Base-by-base conservation (phyloP, 2,888 invertebrate genomes). In the Globia sparganii region DNA sequence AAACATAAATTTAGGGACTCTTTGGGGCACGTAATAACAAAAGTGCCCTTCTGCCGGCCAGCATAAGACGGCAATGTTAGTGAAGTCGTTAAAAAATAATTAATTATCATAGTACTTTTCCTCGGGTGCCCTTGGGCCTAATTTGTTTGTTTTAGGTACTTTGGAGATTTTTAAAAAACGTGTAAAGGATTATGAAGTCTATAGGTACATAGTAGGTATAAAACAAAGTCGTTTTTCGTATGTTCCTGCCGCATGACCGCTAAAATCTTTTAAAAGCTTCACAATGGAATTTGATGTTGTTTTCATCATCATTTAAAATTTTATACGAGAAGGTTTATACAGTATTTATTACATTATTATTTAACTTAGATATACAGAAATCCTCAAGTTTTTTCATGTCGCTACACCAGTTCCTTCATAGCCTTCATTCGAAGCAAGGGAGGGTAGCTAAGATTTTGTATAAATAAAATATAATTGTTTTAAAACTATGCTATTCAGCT, bases 1-100 rank as follows among this genome's bases (percentile, higher is more conserved):
- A 90, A 92, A 93, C 92, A 94, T 96, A 95, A 94, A 95, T 95
- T 94, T 89, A 86, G 79, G 87, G 88, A 92, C 93, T 94, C 93
- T 94, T 94, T 94, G 92, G 91, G 91, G 88, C 89, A 91, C 91
- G 91, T 92, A 93, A 93, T 93, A 93, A 93, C 93, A 91, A 92
- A 94, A 94, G 93, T 94, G 91, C 91, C 92, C 89, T 91, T 91
- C 86, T 74, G 86, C 76, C 11, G 67, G 84, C 87, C 91, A 92
- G 91, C 89, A 88, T 88, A 90, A 91, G 87, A 90, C 78, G 78
- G 53, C 75, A 79, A 75, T 80, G 78, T 77, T 86, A 83, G 74
- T 86, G 78, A 88, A 89, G 83, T 87, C 85, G 85, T 90, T 88
- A 90, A 90, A 89, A 89, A 86, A 88, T 86, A 87, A 86, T 87